Evolutionary conservation across 1,140 invertebrate species (phyloP), one percentile per base, ranked within the genome.

Genomic region (Drosophila kohkoa): DNA sequence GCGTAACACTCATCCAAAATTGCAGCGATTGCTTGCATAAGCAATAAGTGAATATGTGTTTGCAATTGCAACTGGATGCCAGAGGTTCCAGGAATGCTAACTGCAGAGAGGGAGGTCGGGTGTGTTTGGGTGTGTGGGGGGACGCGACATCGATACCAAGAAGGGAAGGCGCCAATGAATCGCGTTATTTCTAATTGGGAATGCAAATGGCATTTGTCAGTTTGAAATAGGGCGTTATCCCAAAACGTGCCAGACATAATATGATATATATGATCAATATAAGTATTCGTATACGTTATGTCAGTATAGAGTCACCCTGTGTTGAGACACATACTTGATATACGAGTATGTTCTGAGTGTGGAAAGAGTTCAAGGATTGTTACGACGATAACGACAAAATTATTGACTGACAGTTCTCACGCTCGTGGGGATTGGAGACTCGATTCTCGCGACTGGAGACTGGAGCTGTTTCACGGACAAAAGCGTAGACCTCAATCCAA

Each of bases 351-450:
- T 25, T 25, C 20, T 30, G 30, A 7, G 7, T 25, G 20, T 52
- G 73, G 77, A 66, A 77, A 89, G 69, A 89, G 77, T 71, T 89
- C 85, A 88, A 88, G 85, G 81, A 88, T 89, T 83, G 77, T 79
- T 79, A 76, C 68, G 71, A 58, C 74, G 83, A 88, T 88, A 87
- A 83, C 77, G 85, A 81, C 67, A 76, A 85, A 89, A 81, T 89
- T 85, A 88, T 89, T 88, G 81, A 88, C 85, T 88, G 85, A 89
- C 85, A 85, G 75, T 88, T 89, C 85, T 89, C 85, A 88, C 85
- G 85, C 71, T 88, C 68, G 55, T 69, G 66, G 41, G 11, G 51
- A 45, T 20, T 58, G 43, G 46, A 57, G 43, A 8, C 20, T 25
- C 20, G 20, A 25, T 25, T 0, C 20, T 25, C 20, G 20, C 20